Conservation (phyloP, 2,888 invertebrate species). For the Yponomeuta plumbellus region DNA sequence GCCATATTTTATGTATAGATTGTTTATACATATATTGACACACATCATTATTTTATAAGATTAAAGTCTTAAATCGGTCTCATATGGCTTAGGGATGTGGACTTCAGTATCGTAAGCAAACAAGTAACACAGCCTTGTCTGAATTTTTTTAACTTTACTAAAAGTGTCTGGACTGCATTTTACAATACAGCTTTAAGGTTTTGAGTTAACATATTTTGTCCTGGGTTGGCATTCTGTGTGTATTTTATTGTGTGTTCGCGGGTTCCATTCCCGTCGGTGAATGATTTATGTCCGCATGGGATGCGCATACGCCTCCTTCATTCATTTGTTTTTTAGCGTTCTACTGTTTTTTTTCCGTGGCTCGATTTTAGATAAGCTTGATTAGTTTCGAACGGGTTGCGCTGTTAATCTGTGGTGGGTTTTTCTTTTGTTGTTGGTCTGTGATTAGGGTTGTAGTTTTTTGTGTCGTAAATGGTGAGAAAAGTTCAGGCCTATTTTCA, state of each 20-base stretch:
- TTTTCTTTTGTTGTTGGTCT: conserved; percentile 28
- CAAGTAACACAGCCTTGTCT: too few relatives aligned
- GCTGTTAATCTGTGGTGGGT: conserved; percentile 38
- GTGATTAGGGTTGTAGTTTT: conserved; percentile 18
- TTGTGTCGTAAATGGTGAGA: not conserved
- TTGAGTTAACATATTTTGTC: too few relatives aligned
- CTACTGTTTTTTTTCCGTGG: conserved; percentile 42
- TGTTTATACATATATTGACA: too few relatives aligned
- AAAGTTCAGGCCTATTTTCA: not conserved
- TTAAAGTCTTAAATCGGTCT: too few relatives aligned
- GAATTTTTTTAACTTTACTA: too few relatives aligned
- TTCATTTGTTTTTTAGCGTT: conserved; percentile 66
- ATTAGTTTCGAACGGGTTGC: conserved; percentile 67
- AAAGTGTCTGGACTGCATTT: too few relatives aligned
- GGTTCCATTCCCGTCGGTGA: conserved; percentile 32
- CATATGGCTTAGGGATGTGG: too few relatives aligned
- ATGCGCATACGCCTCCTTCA: conserved; percentile 56
- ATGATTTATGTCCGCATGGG: conserved; percentile 64
- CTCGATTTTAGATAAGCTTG: conserved; percentile 62
- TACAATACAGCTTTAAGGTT: too few relatives aligned
- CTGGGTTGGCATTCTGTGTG: not conserved
- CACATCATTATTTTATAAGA: too few relatives aligned
- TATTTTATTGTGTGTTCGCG: not conserved
- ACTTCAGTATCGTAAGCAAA: too few relatives aligned
- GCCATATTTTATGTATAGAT: too few relatives aligned